Percentiles rank a stretch among this genome's conserved stretches.
Conservation (phyloP, 1,140 invertebrate genomes). For the Anoplolepis gracilipes region DNA sequence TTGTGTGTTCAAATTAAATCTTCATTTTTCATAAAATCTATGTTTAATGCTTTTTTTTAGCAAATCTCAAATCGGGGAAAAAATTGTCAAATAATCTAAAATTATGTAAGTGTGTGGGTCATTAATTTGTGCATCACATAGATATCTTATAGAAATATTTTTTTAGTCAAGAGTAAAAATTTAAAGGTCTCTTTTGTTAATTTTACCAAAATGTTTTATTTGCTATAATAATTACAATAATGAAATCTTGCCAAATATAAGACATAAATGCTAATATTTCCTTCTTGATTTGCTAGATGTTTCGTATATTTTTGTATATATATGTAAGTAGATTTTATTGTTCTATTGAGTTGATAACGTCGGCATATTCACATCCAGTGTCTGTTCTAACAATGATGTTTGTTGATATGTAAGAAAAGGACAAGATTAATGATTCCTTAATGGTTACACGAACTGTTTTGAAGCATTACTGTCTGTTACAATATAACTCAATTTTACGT, state of each 20-base stretch:
- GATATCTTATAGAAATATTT: background rate
- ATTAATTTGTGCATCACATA: too few relatives aligned
- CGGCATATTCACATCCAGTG: slow-evolving; percentile 49
- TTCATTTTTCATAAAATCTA: background rate
- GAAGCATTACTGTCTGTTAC: slow-evolving; percentile 76
- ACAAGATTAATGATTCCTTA: slow-evolving; percentile 83
- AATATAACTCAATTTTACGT: slow-evolving; percentile 76
- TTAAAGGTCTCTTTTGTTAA: background rate
- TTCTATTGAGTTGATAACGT: slow-evolving; percentile 56
- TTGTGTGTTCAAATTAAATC: background rate
- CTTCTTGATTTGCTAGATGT: background rate
- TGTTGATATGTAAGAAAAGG: slow-evolving; percentile 68
- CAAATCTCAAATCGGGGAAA: background rate
- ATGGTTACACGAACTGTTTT: slow-evolving; percentile 80
- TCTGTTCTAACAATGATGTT: slow-evolving; percentile 69
- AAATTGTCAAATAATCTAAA: background rate
- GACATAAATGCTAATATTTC: background rate
- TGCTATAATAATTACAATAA: background rate
- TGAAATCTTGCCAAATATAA: background rate
- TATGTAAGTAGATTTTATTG: slow-evolving; percentile 41
- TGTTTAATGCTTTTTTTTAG: background rate
- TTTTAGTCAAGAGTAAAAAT: background rate
- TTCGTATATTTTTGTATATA: background rate
- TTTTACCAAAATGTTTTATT: background rate
- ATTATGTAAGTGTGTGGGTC: background rate